These are phyloP conservation scores for Zenarchopterus dispar DNA, from an alignment of 2,797 vertebrate genomes.

Conservation along the genomic window DNA sequence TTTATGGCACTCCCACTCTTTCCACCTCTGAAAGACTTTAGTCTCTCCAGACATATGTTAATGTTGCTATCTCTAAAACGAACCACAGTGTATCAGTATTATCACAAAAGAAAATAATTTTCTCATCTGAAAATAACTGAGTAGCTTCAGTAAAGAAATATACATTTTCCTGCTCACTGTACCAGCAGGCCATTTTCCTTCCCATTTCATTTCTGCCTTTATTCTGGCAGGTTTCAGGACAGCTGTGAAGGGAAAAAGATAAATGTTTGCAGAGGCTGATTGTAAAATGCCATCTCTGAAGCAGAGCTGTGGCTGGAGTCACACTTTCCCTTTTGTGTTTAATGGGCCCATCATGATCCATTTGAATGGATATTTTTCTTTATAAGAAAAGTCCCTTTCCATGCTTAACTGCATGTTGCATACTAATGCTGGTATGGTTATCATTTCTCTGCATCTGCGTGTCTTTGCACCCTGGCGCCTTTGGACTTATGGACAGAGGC, in stretches of 20 bases:
- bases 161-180: slow-evolving; percentile 12
- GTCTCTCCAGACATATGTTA: slow-evolving; percentile 55
- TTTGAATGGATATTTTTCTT: slow-evolving; percentile 79
- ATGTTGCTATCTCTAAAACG: slow-evolving; percentile 44
- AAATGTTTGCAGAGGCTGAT: slow-evolving; percentile 79
- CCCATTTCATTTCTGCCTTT: slow-evolving; percentile 51
- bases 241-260: slow-evolving; percentile 56
- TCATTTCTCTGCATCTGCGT: slow-evolving; percentile 11
- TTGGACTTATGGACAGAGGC: slow-evolving; percentile 34
- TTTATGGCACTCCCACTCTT: slow-evolving; percentile 33
- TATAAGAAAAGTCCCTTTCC: slow-evolving; percentile 76
- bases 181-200: slow-evolving; percentile 48
- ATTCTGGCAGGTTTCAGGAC: slow-evolving; percentile 40
- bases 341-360: slow-evolving; percentile 83
- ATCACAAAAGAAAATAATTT: slow-evolving; percentile 2
- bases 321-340: slow-evolving; percentile 77
- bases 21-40: slow-evolving; percentile 53
- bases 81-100: slow-evolving; percentile 41
- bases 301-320: slow-evolving; percentile 78
- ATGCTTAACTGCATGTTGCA: slow-evolving; percentile 77
- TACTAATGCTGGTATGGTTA: slow-evolving; percentile 63
- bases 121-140: no score
- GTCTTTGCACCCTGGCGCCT: slow-evolving; percentile 12
- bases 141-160: no score
- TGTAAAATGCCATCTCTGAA: slow-evolving; percentile 85